These are phyloP conservation scores for Caenorhabditis becei DNA, from an alignment of 2,888 invertebrate genomes.

Conservation along the genomic window DNA sequence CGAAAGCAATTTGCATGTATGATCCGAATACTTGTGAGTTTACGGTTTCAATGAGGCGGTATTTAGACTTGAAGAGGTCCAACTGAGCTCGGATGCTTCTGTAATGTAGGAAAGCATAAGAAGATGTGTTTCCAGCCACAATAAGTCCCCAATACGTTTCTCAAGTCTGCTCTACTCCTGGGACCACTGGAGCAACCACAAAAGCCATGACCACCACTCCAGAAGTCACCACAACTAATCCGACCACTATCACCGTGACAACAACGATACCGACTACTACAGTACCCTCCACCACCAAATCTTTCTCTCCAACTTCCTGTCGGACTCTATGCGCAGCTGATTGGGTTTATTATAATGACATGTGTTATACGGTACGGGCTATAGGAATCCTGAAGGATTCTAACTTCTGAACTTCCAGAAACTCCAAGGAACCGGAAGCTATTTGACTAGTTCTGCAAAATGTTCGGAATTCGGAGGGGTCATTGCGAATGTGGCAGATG, in stretches of 20 bases:
- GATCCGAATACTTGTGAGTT: slow-evolving; percentile 35
- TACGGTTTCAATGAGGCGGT: not conserved
- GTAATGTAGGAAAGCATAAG: too few relatives aligned
- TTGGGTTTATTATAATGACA: too few relatives aligned
- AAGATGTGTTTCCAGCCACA: too few relatives aligned
- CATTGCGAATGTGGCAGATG: not conserved
- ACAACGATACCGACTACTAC: slow-evolving; percentile 2
- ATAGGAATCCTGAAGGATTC: too few relatives aligned
- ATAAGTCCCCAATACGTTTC: too few relatives aligned
- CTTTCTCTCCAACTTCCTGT: too few relatives aligned
- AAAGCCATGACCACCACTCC: slow-evolving; percentile 8
- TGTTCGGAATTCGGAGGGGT: not conserved
- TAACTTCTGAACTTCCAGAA: not conserved
- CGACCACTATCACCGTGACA: not conserved
- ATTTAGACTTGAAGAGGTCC: not conserved
- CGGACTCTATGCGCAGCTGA: too few relatives aligned
- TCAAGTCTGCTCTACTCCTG: too few relatives aligned
- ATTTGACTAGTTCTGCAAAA: not conserved
- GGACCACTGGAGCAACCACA: not conserved
- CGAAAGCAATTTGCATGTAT: slow-evolving; percentile 28
- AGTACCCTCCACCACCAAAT: not conserved
- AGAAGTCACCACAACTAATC: too few relatives aligned
- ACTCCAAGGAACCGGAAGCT: not conserved
- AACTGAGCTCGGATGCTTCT: slow-evolving; percentile 1
- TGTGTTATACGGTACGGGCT: too few relatives aligned